phyloP scores from a whole-genome alignment of 2,797 vertebrate genomes.

The Brachyalestes nurse region DNA sequence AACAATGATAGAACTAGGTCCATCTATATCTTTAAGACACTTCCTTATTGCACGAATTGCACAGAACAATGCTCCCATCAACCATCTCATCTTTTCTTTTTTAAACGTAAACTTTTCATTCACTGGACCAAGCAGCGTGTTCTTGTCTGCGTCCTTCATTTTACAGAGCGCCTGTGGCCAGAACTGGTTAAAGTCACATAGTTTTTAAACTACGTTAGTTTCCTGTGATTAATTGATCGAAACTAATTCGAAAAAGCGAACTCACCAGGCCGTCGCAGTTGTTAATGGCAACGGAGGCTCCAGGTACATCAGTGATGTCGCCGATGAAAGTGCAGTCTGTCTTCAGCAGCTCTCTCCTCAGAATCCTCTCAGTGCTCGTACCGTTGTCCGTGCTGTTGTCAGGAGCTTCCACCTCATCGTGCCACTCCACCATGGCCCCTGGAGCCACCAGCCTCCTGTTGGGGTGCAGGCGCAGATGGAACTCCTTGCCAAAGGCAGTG shows the following conservation, averaged over 20 bases:
- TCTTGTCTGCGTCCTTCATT: no score
- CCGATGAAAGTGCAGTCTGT: slow-evolving; percentile 94
- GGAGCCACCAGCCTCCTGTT: slow-evolving; percentile 87
- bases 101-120: no score
- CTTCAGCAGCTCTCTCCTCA: slow-evolving; percentile 87
- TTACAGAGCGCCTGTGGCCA: no score
- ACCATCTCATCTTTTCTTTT: no score
- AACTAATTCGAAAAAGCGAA: slow-evolving; percentile 35
- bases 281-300: slow-evolving; percentile 94
- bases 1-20: no score
- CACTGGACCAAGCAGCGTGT: no score
- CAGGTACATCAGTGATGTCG: slow-evolving; percentile 89
- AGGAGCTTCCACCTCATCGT: slow-evolving; percentile 70
- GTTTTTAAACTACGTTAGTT: no score
- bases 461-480: slow-evolving; percentile 89
- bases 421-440: slow-evolving; percentile 90
- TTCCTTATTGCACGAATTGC: no score
- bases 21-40: no score
- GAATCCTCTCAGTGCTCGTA: slow-evolving; percentile 68
- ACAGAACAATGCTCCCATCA: no score
- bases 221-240: no score
- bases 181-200: no score
- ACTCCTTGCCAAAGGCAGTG: slow-evolving; percentile 90
- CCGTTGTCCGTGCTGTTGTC: slow-evolving; percentile 65
- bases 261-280: slow-evolving; percentile 99